These are phyloP conservation scores for Phenganax marumi DNA, from an alignment of 92 coral and sea anemone genomes.

Conservation along the genomic window DNA sequence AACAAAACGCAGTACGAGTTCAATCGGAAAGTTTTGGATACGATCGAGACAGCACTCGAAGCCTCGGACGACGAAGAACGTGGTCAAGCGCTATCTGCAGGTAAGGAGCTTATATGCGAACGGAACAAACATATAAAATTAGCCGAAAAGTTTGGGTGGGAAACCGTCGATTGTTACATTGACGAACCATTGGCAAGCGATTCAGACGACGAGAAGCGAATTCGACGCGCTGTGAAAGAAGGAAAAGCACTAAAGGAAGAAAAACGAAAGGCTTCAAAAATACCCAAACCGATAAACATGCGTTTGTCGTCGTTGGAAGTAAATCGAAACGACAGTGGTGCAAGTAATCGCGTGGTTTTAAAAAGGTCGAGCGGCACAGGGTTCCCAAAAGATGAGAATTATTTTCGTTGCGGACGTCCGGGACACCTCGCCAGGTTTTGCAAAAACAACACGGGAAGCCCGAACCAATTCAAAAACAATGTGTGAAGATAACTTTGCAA, in stretches of 20 bases:
- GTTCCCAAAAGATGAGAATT: background rate
- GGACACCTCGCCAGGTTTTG: slow-evolving; percentile 1
- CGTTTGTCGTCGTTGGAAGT: background rate
- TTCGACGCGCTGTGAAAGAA: slow-evolving; percentile 7
- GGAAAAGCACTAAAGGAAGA: too few relatives aligned
- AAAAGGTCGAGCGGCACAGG: background rate
- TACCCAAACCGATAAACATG: background rate
- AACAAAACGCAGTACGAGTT: slow-evolving; percentile 31
- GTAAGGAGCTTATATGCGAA: slow-evolving; percentile 16
- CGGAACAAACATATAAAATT: slow-evolving; percentile 35
- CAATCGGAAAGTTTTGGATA: slow-evolving; percentile 18
- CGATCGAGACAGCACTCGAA: slow-evolving; percentile 5
- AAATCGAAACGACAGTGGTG: background rate
- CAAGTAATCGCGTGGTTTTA: slow-evolving; percentile 12
- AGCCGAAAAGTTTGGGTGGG: slow-evolving; percentile 24
- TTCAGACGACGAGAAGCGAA: slow-evolving; percentile 21
- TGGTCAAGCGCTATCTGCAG: slow-evolving; percentile 26
- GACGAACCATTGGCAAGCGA: slow-evolving; percentile 17
- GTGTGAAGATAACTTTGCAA: background rate
- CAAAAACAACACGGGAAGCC: background rate
- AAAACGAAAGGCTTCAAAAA: too few relatives aligned
- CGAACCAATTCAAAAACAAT: background rate
- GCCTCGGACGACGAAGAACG: slow-evolving; percentile 14
- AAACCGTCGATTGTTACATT: slow-evolving; percentile 33
- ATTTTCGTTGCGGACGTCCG: slow-evolving; percentile 12